Evolutionary conservation across 2,113 vertebrate genomes (phyloP).

Genomic region (Ovis canadensis): DNA sequence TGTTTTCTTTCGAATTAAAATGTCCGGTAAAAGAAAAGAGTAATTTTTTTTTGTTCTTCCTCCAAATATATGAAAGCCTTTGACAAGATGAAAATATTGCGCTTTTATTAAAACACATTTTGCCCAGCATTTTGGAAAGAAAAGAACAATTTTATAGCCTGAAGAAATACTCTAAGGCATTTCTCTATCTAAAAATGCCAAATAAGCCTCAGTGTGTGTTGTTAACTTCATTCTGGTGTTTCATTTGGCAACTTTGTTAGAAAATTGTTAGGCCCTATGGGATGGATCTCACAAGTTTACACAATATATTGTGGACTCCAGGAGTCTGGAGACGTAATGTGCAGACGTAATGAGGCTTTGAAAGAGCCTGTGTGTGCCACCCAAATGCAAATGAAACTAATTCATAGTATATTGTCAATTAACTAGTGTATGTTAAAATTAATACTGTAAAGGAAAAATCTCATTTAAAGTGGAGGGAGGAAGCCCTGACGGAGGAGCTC

Average conservation of each 20-base stretch:
- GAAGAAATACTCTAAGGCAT: neutral
- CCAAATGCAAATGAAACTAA: neutral
- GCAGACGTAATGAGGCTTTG: neutral
- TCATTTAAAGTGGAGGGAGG: neutral
- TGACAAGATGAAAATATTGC: neutral
- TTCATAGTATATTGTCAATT: neutral
- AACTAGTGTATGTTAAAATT: neutral
- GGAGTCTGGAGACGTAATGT: neutral
- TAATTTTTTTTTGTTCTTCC: neutral
- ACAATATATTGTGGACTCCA: neutral
- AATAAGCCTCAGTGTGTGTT: neutral
- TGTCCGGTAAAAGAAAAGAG: constrained; percentile 51
- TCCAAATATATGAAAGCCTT: neutral
- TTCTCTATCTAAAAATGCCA: neutral
- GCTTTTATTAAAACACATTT: neutral
- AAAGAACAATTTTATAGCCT: neutral
- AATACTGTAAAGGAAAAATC: neutral
- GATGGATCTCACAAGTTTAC: neutral
- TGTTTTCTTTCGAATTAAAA: constrained; percentile 71
- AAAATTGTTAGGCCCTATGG: neutral
- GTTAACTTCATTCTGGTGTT: neutral
- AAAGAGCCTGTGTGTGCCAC: neutral
- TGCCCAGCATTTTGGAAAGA: neutral
- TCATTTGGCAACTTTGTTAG: neutral
- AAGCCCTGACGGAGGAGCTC: neutral